Evolutionary conservation across 2,113 vertebrate species (phyloP).

Genomic region (Boulengeromyrus knoepffleri): DNA sequence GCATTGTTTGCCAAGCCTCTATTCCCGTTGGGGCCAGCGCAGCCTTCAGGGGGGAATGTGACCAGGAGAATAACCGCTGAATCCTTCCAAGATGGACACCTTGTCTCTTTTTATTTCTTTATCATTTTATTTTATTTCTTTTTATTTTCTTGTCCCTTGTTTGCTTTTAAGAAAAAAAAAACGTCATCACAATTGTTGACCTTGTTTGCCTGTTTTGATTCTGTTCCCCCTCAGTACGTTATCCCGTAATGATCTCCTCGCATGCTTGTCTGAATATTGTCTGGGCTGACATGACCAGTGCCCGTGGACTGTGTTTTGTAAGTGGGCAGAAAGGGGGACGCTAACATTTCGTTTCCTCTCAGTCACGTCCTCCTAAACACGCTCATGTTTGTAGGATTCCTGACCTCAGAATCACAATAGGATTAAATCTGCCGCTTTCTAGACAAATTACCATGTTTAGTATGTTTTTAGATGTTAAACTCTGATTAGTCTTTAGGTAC

Average conservation of each 20-base stretch:
- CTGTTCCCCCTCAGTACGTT: constrained; percentile 51
- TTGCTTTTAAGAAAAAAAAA: constrained; percentile 56
- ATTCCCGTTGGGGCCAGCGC: constrained; percentile 94
- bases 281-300: constrained; percentile 61
- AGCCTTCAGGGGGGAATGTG: constrained; percentile 97
- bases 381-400: constrained; percentile 27
- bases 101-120: constrained; percentile 89
- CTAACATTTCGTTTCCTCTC: constrained; percentile 44
- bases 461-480: background rate
- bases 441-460: constrained; percentile 1
- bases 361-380: constrained; percentile 40
- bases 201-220: constrained; percentile 43
- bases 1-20: constrained; percentile 99
- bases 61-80: constrained; percentile 94
- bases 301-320: constrained; percentile 51
- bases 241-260: constrained; percentile 53
- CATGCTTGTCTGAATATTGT: constrained; percentile 61
- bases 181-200: constrained; percentile 27
- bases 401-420: constrained; percentile 4
- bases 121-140: constrained; percentile 71
- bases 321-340: constrained; percentile 54
- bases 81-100: constrained; percentile 91
- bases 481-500: constrained; percentile 8
- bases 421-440: background rate
- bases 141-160: constrained; percentile 81